Conservation (phyloP, 2,113 vertebrate species). For the Pteruthius melanotis region DNA sequence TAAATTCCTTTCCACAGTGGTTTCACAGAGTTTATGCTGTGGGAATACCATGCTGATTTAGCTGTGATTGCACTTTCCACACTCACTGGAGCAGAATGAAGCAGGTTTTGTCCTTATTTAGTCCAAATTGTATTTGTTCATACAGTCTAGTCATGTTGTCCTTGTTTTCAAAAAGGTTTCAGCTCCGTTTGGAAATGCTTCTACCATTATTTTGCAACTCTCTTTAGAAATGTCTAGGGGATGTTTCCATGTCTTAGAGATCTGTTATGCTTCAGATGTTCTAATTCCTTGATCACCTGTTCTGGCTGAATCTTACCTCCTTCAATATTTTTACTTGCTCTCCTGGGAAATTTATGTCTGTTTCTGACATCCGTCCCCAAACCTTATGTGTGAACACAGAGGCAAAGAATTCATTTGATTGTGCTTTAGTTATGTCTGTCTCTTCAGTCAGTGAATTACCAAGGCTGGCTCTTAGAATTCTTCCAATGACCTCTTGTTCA, state of each 20-base stretch:
- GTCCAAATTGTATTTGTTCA: slow-evolving; percentile 3
- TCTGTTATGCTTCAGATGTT: slow-evolving; percentile 52
- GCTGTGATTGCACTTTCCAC: slow-evolving; percentile 17
- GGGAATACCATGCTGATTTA: neutral
- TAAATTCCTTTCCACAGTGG: neutral
- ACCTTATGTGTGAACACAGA: slow-evolving; percentile 55
- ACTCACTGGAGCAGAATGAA: neutral
- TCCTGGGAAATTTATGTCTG: slow-evolving; percentile 65
- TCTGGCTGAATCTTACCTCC: slow-evolving; percentile 23
- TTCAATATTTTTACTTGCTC: slow-evolving; percentile 45
- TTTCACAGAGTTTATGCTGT: neutral
- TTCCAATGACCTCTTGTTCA: slow-evolving; percentile 61
- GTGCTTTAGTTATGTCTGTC: slow-evolving; percentile 60
- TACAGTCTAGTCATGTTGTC: neutral
- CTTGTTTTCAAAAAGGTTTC: slow-evolving; percentile 21
- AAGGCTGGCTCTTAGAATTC: slow-evolving; percentile 59
- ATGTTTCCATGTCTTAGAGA: slow-evolving; percentile 18
- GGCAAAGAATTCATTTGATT: slow-evolving; percentile 68
- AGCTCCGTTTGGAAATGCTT: slow-evolving; percentile 24
- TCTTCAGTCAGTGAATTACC: slow-evolving; percentile 70
- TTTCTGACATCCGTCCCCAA: slow-evolving; percentile 66
- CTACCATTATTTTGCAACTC: neutral
- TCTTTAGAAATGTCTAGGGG: slow-evolving; percentile 20
- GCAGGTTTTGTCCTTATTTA: slow-evolving; percentile 14
- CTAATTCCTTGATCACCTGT: slow-evolving; percentile 66